These are phyloP conservation scores for Vanessa tameamea DNA, from an alignment of 1,140 invertebrate genomes.

Conservation along the genomic window DNA sequence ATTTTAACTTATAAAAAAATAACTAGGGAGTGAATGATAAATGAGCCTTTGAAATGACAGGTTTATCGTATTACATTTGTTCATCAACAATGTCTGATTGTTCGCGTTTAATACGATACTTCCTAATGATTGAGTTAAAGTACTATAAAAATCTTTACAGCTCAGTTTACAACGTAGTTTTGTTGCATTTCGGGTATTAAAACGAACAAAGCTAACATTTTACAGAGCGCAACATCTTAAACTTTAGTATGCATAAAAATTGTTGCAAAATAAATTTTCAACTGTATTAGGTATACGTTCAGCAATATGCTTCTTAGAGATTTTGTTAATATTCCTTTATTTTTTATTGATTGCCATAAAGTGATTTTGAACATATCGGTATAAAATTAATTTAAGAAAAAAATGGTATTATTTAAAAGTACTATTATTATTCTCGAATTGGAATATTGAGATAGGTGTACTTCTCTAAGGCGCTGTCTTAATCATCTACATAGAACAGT, in stretches of 20 bases:
- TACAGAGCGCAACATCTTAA: conserved; percentile 38
- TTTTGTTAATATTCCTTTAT: background rate
- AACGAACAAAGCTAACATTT: conserved; percentile 38
- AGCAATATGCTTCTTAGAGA: too few species aligned
- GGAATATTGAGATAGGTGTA: too few species aligned
- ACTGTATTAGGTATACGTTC: conserved; percentile 7
- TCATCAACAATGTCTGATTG: conserved; percentile 14
- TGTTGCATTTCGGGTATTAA: conserved; percentile 36
- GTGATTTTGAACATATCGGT: background rate
- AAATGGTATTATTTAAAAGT: background rate
- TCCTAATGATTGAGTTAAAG: conserved; percentile 31
- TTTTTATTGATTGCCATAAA: conserved; percentile 11
- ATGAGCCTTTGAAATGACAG: too few species aligned
- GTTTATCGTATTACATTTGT: background rate
- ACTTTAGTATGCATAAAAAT: conserved; percentile 40
- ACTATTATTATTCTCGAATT: too few species aligned
- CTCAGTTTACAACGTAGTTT: conserved; percentile 25
- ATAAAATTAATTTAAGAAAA: background rate
- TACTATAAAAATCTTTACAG: conserved; percentile 30
- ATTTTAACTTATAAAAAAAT: too few species aligned
- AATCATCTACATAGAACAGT: too few species aligned
- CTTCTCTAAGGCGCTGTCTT: too few species aligned
- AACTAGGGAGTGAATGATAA: too few species aligned
- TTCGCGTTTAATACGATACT: conserved; percentile 22
- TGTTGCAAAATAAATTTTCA: conserved; percentile 33